phyloP scores from a whole-genome alignment of 2,797 vertebrate genomes.

The Carcharodon carcharias region DNA sequence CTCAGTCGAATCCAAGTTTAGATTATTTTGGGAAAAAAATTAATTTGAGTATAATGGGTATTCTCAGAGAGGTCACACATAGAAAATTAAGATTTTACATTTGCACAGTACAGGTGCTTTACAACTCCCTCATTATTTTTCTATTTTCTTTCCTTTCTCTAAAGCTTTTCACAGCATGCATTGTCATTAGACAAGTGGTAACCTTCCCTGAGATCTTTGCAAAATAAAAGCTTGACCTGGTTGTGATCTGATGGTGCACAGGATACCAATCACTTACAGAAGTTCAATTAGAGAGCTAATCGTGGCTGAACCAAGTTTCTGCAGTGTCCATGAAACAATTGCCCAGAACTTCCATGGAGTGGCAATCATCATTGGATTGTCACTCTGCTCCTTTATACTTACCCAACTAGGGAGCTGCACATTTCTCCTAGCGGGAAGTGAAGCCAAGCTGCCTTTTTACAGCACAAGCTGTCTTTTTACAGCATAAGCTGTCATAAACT shows the following conservation, averaged over 20 bases:
- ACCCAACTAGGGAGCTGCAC: too few species aligned
- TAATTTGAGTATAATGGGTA: neutral
- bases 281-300: neutral
- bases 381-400: too few species aligned
- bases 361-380: too few species aligned
- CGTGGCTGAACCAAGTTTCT: neutral
- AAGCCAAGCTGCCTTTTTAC: too few species aligned
- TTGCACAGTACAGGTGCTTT: neutral
- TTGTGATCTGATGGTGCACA: neutral
- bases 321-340: neutral
- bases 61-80: neutral
- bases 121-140: neutral
- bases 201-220: neutral
- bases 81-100: neutral
- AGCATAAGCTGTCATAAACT: too few species aligned
- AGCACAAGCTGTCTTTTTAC: too few species aligned
- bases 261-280: too few species aligned
- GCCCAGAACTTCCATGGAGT: too few species aligned
- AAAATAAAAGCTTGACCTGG: neutral
- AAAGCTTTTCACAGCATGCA: neutral
- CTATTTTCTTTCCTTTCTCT: neutral
- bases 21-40: neutral
- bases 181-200: neutral
- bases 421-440: too few species aligned
- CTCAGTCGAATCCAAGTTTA: neutral